Evolutionary conservation across 1,140 invertebrate species (phyloP).

Genomic region (Armadillidium nasatum): DNA sequence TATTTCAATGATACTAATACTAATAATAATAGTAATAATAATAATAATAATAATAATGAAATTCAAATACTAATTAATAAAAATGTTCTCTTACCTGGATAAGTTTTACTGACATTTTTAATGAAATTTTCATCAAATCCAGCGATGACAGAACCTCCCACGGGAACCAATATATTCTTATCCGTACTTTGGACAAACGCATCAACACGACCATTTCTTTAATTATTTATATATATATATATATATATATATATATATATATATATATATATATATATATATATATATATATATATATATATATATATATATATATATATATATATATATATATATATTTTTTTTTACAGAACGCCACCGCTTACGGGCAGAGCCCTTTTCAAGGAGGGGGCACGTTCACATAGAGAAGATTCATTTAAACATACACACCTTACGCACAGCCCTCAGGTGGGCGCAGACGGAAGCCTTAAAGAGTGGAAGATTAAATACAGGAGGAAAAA

Average conservation of each 20-base stretch:
- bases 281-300: background rate
- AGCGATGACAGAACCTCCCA: slow-evolving; percentile 76
- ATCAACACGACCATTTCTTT: slow-evolving; percentile 42
- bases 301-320: too few relatives aligned
- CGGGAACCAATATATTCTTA: slow-evolving; percentile 84
- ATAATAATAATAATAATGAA: background rate
- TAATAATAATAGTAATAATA: too few relatives aligned
- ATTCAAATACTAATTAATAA: background rate
- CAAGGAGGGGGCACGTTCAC: too few relatives aligned
- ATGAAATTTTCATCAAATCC: slow-evolving; percentile 65
- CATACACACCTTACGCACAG: too few relatives aligned
- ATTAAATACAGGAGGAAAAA: too few relatives aligned
- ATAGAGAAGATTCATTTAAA: too few relatives aligned
- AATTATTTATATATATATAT: background rate
- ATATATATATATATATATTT: too few relatives aligned
- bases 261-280: slow-evolving; percentile 18
- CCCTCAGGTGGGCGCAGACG: too few relatives aligned
- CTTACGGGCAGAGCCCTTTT: too few relatives aligned
- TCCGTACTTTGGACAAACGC: slow-evolving; percentile 67
- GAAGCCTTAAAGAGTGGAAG: too few relatives aligned
- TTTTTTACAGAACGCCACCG: too few relatives aligned
- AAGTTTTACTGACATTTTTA: slow-evolving; percentile 65
- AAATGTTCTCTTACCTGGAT: slow-evolving; percentile 59
- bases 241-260: slow-evolving; percentile 19
- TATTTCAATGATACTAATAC: too few relatives aligned